Conservation (phyloP, 2,797 vertebrate species). For the Sebastes glaucus region DNA sequence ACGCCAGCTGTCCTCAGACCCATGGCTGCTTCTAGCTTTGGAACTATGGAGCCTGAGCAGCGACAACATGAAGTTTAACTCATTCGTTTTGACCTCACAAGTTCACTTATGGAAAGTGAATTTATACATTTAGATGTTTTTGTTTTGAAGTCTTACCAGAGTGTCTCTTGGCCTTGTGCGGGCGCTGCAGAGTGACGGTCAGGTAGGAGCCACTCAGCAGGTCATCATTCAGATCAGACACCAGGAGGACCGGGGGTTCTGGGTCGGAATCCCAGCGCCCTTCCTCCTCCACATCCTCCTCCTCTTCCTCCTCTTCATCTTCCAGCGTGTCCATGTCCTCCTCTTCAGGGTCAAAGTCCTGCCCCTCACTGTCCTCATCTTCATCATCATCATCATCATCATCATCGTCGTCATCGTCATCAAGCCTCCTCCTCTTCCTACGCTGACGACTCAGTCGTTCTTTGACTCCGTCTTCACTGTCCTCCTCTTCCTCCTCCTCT, state of each 20-base stretch:
- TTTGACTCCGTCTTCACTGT: constrained; percentile 63
- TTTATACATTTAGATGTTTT: background rate
- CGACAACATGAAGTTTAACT: background rate
- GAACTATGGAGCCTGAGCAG: constrained; percentile 90
- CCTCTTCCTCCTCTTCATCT: constrained; percentile 71
- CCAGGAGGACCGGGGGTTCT: constrained; percentile 84
- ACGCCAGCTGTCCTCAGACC: constrained; percentile 67
- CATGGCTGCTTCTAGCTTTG: constrained; percentile 95
- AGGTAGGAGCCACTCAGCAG: constrained; percentile 93
- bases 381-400: constrained; percentile 66
- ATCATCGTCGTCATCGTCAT: constrained; percentile 63
- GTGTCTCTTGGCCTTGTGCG: constrained; percentile 85
- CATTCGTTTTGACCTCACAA: background rate
- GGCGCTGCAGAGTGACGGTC: constrained; percentile 94
- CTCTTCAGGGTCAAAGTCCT: constrained; percentile 79
- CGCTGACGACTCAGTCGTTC: constrained; percentile 46
- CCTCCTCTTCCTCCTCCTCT: constrained; percentile 68
- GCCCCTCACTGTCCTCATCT: constrained; percentile 76
- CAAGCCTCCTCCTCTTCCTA: constrained; percentile 50
- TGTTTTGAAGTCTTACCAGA: constrained; percentile 67
- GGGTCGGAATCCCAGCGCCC: constrained; percentile 93
- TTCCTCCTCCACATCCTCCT: constrained; percentile 87
- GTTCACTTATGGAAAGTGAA: background rate
- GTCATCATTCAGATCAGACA: constrained; percentile 85
- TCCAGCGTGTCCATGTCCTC: constrained; percentile 77